Evolutionary conservation across 2,888 invertebrate genomes (phyloP).

Genomic region (Scaptomyza polygonia): DNA sequence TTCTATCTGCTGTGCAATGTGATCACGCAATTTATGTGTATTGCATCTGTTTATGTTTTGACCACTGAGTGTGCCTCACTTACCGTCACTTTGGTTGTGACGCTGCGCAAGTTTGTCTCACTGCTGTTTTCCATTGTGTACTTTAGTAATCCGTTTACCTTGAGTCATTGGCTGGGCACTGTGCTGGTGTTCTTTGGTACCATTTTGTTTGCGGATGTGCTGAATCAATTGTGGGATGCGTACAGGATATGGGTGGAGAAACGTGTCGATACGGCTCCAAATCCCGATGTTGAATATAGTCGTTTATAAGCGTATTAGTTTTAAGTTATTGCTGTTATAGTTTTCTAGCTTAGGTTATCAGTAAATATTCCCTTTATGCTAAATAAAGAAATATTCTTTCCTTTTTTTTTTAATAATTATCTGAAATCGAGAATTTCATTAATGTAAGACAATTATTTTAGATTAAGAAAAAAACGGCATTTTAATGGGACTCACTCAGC

Average conservation of each 20-base stretch:
- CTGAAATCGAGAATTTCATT: neutral
- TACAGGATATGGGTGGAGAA: slow-evolving; percentile 24
- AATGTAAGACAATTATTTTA: slow-evolving; percentile 12
- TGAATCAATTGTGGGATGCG: slow-evolving; percentile 82
- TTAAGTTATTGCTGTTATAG: neutral
- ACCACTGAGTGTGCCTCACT: slow-evolving; percentile 97
- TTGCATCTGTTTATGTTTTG: slow-evolving; percentile 96
- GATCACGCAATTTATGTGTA: slow-evolving; percentile 96
- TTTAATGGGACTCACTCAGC: slow-evolving; percentile 65
- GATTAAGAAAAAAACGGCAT: slow-evolving; percentile 43
- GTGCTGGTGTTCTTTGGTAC: slow-evolving; percentile 96
- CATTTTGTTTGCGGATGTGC: slow-evolving; percentile 93
- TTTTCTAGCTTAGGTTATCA: neutral
- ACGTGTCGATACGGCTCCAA: slow-evolving; percentile 23
- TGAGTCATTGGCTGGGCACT: slow-evolving; percentile 96
- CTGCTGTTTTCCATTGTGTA: slow-evolving; percentile 95
- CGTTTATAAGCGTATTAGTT: slow-evolving; percentile 27
- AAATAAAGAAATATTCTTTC: neutral
- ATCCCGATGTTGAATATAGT: slow-evolving; percentile 26
- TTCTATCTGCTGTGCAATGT: slow-evolving; percentile 92
- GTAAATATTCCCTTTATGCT: too few species aligned
- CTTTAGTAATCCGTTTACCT: slow-evolving; percentile 97
- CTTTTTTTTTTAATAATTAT: neutral
- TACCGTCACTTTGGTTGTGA: slow-evolving; percentile 97
- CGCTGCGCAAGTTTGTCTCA: slow-evolving; percentile 97